These are phyloP conservation scores for Embidobia sp. DNA, from an alignment of 2,888 invertebrate species.

Conservation along the genomic window DNA sequence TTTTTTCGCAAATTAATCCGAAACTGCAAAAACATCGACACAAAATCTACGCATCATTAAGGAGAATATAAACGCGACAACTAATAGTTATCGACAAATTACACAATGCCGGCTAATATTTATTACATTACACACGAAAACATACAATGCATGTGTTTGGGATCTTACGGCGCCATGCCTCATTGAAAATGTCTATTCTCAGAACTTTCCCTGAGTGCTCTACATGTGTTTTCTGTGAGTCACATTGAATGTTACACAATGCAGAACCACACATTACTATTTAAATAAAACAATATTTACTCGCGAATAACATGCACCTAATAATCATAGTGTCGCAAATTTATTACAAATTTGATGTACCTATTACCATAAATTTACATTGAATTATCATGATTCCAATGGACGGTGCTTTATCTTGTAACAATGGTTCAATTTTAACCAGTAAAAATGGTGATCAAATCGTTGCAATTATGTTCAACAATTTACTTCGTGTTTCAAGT, in stretches of 20 bases:
- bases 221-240: constrained; percentile 30
- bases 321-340: constrained; percentile 37
- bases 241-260: constrained; percentile 48
- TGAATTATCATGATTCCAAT: constrained; percentile 1
- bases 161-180: constrained; percentile 48
- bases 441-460: too few relatives aligned
- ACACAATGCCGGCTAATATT: constrained; percentile 10
- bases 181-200: constrained; percentile 53
- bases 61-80: constrained; percentile 1
- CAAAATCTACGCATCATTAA: too few relatives aligned
- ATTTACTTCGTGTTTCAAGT: too few relatives aligned
- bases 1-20: too few relatives aligned
- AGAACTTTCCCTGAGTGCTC: constrained; percentile 54
- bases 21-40: too few relatives aligned
- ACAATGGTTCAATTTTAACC: too few relatives aligned
- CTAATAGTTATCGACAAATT: constrained; percentile 37
- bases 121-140: constrained; percentile 31
- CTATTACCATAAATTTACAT: constrained; percentile 39
- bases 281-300: constrained; percentile 39
- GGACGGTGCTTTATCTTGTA: neutral
- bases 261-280: constrained; percentile 18
- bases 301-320: constrained; percentile 25
- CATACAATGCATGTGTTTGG: constrained; percentile 41
- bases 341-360: constrained; percentile 21
- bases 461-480: too few relatives aligned